phyloP scores from a whole-genome alignment of 2,888 invertebrate species.

The Fragum whitleyi region DNA sequence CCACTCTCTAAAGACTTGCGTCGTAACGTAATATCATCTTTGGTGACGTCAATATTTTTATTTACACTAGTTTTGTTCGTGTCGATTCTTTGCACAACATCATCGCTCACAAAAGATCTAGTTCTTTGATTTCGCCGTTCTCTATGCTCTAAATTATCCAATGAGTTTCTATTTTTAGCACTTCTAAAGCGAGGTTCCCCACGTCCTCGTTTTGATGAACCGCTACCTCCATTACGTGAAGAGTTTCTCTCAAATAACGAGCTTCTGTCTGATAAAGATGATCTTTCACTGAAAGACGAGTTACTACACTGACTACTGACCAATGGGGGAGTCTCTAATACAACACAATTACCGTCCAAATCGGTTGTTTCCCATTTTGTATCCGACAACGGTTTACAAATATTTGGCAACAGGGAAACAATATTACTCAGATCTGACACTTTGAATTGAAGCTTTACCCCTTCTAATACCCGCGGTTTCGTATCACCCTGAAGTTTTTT shows the following conservation, averaged over 20 bases:
- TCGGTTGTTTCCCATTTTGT: conserved; percentile 80
- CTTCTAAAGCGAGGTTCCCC: background rate
- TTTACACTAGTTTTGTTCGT: background rate
- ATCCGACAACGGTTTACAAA: conserved; percentile 77
- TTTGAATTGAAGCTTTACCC: conserved; percentile 74
- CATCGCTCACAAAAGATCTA: conserved; percentile 2
- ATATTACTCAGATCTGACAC: conserved; percentile 78
- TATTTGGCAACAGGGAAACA: conserved; percentile 79
- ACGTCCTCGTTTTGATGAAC: background rate
- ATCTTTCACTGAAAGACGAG: conserved; percentile 53
- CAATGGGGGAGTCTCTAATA: conserved; percentile 69
- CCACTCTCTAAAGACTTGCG: background rate
- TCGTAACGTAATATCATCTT: background rate
- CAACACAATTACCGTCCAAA: conserved; percentile 79
- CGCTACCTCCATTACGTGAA: background rate
- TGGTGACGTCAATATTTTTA: background rate
- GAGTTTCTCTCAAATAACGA: conserved; percentile 53
- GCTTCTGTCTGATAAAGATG: conserved; percentile 54
- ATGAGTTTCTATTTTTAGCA: conserved; percentile 13
- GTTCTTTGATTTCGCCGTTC: conserved; percentile 8
- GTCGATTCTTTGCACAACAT: background rate
- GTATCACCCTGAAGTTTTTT: conserved; percentile 73
- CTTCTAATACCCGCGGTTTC: conserved; percentile 67
- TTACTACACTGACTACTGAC: conserved; percentile 23
- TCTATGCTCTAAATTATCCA: background rate